A percentile compares a stretch with the other conserved stretches of the same genome.
These are phyloP conservation scores for Micromussa lordhowensis DNA, from an alignment of 92 coral and sea anemone genomes.

Conservation along the genomic window DNA sequence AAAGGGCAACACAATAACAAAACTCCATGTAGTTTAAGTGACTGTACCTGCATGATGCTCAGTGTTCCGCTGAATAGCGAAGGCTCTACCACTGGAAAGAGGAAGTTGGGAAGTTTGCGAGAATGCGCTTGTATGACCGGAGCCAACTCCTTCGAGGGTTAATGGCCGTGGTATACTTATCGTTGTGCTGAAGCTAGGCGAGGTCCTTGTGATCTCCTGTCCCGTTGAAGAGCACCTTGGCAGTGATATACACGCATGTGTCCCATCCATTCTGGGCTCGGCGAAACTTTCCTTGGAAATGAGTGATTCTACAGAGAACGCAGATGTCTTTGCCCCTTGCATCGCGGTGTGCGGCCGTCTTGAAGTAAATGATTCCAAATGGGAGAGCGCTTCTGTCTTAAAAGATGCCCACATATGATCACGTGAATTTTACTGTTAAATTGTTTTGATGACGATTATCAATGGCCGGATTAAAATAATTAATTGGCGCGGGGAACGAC, in stretches of 20 bases:
- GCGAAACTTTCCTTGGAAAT: slow-evolving; percentile 66
- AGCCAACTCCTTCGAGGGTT: slow-evolving; percentile 32
- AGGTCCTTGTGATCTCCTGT: slow-evolving; percentile 22
- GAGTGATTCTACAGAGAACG: slow-evolving; percentile 85
- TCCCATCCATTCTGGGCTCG: slow-evolving; percentile 19
- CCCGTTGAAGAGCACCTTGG: slow-evolving; percentile 32
- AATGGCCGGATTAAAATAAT: slow-evolving; percentile 54
- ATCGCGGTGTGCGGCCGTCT: slow-evolving; percentile 1
- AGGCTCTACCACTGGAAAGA: slow-evolving; percentile 31
- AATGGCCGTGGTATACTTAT: slow-evolving; percentile 37
- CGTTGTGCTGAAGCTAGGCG: slow-evolving; percentile 39
- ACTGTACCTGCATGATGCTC: slow-evolving; percentile 46
- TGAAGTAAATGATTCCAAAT: slow-evolving; percentile 32
- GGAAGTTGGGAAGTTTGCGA: slow-evolving; percentile 33
- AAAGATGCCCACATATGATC: slow-evolving; percentile 24
- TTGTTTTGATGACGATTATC: slow-evolving; percentile 53
- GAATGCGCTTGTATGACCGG: slow-evolving; percentile 31
- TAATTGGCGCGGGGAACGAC: slow-evolving; percentile 38
- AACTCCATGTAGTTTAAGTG: not conserved
- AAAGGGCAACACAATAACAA: too few relatives aligned
- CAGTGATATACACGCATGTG: slow-evolving; percentile 18
- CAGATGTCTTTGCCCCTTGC: slow-evolving; percentile 46
- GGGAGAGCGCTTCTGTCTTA: slow-evolving; percentile 9
- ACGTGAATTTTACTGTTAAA: slow-evolving; percentile 47
- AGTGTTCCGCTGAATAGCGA: slow-evolving; percentile 9